Evolutionary conservation across 2,113 vertebrate species (phyloP).

Genomic region (Regulus satrapa): DNA sequence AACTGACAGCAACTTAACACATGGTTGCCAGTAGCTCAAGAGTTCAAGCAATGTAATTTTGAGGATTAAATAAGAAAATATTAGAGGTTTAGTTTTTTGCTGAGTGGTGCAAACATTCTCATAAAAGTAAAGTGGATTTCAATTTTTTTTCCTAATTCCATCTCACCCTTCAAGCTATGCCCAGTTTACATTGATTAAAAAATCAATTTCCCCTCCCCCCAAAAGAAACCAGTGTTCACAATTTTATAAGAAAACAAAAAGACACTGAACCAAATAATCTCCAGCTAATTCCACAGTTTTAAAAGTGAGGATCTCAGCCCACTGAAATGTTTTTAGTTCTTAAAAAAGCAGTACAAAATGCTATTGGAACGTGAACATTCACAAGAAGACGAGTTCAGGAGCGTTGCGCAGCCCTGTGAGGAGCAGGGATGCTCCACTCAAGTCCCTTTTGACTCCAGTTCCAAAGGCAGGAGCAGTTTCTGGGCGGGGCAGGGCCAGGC

Average conservation of each 20-base stretch:
- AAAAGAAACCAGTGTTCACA: neutral
- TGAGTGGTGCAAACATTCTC: neutral
- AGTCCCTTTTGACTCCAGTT: constrained; percentile 1
- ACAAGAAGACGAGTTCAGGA: neutral
- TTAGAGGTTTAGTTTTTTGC: neutral
- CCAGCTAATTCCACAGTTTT: neutral
- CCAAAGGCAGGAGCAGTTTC: neutral
- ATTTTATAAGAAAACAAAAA: neutral
- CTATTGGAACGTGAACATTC: neutral
- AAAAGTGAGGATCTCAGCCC: neutral
- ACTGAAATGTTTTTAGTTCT: constrained; percentile 11
- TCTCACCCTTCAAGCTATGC: neutral
- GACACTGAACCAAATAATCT: neutral
- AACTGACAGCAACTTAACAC: neutral
- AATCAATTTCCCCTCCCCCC: neutral
- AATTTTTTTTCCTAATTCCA: neutral
- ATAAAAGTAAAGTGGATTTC: neutral
- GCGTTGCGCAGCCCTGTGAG: neutral
- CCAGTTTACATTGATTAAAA: neutral
- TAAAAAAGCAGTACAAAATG: neutral
- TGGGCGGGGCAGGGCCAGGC: neutral
- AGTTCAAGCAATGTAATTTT: neutral
- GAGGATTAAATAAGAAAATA: neutral
- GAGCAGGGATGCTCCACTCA: neutral
- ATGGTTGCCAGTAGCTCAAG: neutral